Conservation (phyloP, 1,140 invertebrate species). For the Cydia fagiglandana region DNA sequence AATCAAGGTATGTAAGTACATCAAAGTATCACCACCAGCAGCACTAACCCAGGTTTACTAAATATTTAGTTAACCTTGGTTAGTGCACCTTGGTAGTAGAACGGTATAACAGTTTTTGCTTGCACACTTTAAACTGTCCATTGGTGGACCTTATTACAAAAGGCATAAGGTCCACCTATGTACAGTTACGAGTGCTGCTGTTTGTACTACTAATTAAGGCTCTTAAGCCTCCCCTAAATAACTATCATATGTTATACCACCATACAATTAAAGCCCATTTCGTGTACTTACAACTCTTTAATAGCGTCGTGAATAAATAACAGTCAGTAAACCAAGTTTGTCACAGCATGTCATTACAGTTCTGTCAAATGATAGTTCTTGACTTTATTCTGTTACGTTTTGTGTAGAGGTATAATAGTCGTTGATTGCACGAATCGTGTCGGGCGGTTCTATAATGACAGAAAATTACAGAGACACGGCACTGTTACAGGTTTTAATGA, state of each 20-base stretch:
- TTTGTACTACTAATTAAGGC: too few relatives aligned
- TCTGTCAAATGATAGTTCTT: conserved; percentile 32
- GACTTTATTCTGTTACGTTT: conserved; percentile 27
- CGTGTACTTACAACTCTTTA: conserved; percentile 5
- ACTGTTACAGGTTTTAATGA: conserved; percentile 27
- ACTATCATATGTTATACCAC: not conserved
- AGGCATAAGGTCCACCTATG: too few relatives aligned
- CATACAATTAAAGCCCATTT: not conserved
- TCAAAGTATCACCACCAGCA: too few relatives aligned
- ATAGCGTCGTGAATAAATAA: conserved; percentile 18
- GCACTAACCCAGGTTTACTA: too few relatives aligned
- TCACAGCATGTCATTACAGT: conserved; percentile 28
- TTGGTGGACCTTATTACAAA: too few relatives aligned
- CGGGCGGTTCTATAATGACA: conserved; percentile 22
- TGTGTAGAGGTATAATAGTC: conserved; percentile 15
- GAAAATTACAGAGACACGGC: conserved; percentile 15
- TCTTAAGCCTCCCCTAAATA: not conserved
- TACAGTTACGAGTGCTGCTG: too few relatives aligned
- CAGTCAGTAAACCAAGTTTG: conserved; percentile 5
- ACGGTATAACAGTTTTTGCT: too few relatives aligned
- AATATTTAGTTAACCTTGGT: too few relatives aligned
- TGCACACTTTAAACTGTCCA: too few relatives aligned
- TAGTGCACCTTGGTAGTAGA: too few relatives aligned
- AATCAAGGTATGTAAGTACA: too few relatives aligned
- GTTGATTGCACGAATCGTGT: conserved; percentile 21